A percentile compares a stretch with the other conserved stretches of the same genome.
These are phyloP conservation scores for Xanthostigma xanthostigma DNA, from an alignment of 2,888 invertebrate genomes.

Conservation along the genomic window DNA sequence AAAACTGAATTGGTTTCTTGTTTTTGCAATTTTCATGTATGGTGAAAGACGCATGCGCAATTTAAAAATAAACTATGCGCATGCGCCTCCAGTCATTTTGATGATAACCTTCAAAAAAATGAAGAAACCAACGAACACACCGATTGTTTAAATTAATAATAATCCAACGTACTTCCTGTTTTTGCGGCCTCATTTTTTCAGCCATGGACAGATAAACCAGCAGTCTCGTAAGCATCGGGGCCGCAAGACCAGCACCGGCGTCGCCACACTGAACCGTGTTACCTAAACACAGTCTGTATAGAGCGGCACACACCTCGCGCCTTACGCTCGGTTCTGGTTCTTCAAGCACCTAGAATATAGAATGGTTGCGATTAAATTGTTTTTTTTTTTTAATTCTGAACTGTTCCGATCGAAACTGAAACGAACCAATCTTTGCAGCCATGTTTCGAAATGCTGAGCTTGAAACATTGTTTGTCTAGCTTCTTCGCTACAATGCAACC, in stretches of 20 bases:
- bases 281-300: conserved; percentile 77
- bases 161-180: conserved; percentile 26
- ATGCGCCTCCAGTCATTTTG: conserved; percentile 3
- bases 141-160: conserved; percentile 3
- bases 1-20: too few relatives aligned
- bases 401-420: background rate
- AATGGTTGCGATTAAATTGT: background rate
- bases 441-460: conserved; percentile 56
- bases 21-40: too few relatives aligned
- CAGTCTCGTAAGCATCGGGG: conserved; percentile 67
- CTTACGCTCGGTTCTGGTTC: conserved; percentile 87
- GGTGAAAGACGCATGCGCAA: too few relatives aligned
- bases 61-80: too few relatives aligned
- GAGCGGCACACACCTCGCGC: conserved; percentile 79
- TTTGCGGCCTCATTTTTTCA: conserved; percentile 63
- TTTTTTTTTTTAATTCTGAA: background rate
- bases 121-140: conserved; percentile 11
- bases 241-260: conserved; percentile 45
- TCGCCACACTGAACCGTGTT: conserved; percentile 29
- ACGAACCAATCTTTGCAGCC: conserved; percentile 58
- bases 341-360: conserved; percentile 44
- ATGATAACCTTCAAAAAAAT: conserved; percentile 11
- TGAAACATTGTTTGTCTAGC: conserved; percentile 64
- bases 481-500: conserved; percentile 76
- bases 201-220: conserved; percentile 70